Conservation (phyloP, 2,888 invertebrate genomes). For the Cordylochernes scorpioides region DNA sequence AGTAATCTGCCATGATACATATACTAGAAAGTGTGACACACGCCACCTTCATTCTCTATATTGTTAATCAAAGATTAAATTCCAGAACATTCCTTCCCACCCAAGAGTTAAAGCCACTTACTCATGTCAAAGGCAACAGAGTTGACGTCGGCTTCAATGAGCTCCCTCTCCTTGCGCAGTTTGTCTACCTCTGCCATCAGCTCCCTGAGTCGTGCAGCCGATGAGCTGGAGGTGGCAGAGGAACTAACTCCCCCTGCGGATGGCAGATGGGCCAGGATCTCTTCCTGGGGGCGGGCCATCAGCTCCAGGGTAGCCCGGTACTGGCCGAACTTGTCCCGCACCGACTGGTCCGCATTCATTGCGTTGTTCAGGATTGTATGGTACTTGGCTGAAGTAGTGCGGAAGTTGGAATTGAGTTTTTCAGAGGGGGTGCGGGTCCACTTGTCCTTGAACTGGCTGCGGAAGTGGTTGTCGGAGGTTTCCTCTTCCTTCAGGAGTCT, state of each 20-base stretch:
- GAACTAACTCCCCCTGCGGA: slow-evolving; percentile 21
- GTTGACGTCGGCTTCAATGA: slow-evolving; percentile 59
- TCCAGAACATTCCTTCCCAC: no score
- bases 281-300: slow-evolving; percentile 22
- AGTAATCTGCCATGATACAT: no score
- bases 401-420: slow-evolving; percentile 63
- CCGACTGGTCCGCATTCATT: slow-evolving; percentile 44
- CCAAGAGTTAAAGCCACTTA: slow-evolving; percentile 15
- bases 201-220: slow-evolving; percentile 36
- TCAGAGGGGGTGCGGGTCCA: slow-evolving; percentile 74
- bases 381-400: slow-evolving; percentile 69
- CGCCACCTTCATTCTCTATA: no score
- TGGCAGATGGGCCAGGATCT: slow-evolving; percentile 42
- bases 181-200: slow-evolving; percentile 61
- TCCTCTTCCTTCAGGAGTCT: slow-evolving; percentile 67
- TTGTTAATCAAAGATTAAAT: no score
- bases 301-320: slow-evolving; percentile 53
- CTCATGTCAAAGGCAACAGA: slow-evolving; percentile 50
- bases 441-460: slow-evolving; percentile 63
- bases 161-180: slow-evolving; percentile 64
- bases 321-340: slow-evolving; percentile 54
- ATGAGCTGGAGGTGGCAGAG: slow-evolving; percentile 24
- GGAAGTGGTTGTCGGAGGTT: slow-evolving; percentile 58
- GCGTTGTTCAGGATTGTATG: slow-evolving; percentile 70
- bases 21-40: no score